A percentile compares a stretch with the other conserved stretches of the same genome.
These are phyloP conservation scores for Chalcosyrphus nemorum DNA, from an alignment of 2,888 invertebrate genomes.

Conservation along the genomic window DNA sequence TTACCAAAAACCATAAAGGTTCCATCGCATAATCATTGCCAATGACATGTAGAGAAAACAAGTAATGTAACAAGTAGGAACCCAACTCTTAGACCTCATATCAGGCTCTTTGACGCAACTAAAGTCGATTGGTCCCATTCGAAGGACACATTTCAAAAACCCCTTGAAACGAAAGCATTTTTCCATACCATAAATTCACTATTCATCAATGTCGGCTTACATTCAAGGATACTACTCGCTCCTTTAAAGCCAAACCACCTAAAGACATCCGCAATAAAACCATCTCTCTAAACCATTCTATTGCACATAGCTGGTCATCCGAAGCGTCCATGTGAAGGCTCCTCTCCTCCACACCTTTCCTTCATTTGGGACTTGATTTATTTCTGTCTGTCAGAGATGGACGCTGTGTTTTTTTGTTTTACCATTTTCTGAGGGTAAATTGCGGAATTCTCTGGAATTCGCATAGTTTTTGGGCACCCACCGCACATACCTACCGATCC, in stretches of 20 bases:
- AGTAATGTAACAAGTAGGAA: too few relatives aligned
- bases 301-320: conserved; percentile 30
- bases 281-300: conserved; percentile 6
- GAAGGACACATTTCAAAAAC: too few relatives aligned
- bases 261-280: conserved; percentile 33
- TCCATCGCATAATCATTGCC: too few relatives aligned
- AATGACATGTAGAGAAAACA: too few relatives aligned
- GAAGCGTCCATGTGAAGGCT: conserved; percentile 20
- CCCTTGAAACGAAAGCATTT: too few relatives aligned
- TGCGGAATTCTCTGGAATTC: conserved; percentile 49
- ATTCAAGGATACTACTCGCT: background rate
- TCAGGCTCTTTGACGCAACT: too few relatives aligned
- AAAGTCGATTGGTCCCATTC: too few relatives aligned
- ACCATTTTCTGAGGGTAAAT: conserved; percentile 24
- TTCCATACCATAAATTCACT: conserved; percentile 17
- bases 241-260: conserved; percentile 8
- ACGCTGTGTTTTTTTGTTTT: conserved; percentile 47
- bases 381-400: conserved; percentile 70
- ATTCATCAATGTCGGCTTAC: conserved; percentile 15
- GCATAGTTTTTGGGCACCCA: conserved; percentile 35
- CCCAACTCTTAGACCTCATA: too few relatives aligned
- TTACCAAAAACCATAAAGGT: too few relatives aligned
- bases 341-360: conserved; percentile 53
- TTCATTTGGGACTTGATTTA: conserved; percentile 61
- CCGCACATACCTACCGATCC: conserved; percentile 11